Conservation (phyloP, 2,888 invertebrate species). For the Tipula vernalis region DNA sequence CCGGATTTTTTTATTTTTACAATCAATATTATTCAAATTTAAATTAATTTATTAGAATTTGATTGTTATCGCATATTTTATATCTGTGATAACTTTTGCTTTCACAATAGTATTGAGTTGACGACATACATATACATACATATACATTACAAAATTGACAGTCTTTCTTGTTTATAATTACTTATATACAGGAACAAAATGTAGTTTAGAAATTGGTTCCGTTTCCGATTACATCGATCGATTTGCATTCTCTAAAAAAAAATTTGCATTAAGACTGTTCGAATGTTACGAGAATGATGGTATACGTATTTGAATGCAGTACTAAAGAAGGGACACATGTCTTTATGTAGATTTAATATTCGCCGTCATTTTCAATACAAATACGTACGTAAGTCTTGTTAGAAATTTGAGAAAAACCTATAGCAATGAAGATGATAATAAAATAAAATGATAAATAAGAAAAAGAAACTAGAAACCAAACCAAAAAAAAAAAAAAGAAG, state of each 20-base stretch:
- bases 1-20: background rate
- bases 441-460: background rate
- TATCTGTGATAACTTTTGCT: background rate
- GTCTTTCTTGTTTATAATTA: background rate
- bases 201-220: background rate
- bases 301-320: background rate
- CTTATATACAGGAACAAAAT: background rate
- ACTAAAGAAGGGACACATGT: background rate
- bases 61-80: background rate
- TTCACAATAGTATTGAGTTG: background rate
- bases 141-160: background rate
- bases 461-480: background rate
- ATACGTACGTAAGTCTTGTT: background rate
- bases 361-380: background rate
- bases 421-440: background rate
- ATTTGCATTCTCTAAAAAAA: background rate
- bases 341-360: background rate
- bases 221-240: background rate
- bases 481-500: background rate
- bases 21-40: background rate
- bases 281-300: background rate
- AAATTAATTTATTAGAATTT: background rate
- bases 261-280: no score
- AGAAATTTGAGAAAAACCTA: background rate
- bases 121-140: background rate